Base-by-base conservation (phyloP, 2,797 vertebrate genomes). In the Eulemur coronatus region DNA sequence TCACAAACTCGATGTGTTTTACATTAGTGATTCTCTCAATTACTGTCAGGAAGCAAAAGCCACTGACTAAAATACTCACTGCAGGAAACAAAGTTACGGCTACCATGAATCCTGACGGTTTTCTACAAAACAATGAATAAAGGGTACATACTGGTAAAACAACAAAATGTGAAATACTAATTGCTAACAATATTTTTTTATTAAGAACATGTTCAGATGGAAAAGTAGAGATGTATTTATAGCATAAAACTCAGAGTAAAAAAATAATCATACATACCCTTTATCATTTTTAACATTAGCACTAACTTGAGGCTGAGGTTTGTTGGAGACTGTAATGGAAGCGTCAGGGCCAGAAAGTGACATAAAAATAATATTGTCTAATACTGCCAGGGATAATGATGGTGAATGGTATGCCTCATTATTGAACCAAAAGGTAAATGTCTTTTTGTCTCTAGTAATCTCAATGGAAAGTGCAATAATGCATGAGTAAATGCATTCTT, bases 1-100 rank as follows among this genome's bases (percentile, higher is more conserved):
- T 99, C 98, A 99, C 99, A 28, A 99, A 99, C 98, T 99, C 99
- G 84, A 99, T 99, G 0, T 99, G 99, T 96, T 99, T 99, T 97
- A 99, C 99, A 97, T 99, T 99, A 97, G 99, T 98, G 0, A 99
- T 98, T 38, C 99, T 99, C 96, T 99, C 99, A 0, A 98, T 99
- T 76, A 99, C 99, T 28, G 99, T 98, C 97, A 99, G 98, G 93
- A 99, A 98, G 0, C 99, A 99, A 0, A 99, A 99, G 38, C 99
- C 99, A 98, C 99, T 99, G 96, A 99, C 99, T 1, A 99, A 98
- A 0, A 99, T 99, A 5, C 99, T 99, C 99, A 99, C 99, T 6
- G 99, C 99, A 0, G 99, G 99, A 97, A 99, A 99, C 73, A 99
- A 96, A 98, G 99, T 99, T 97, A 99, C 99, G 92, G 99, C 99